These are phyloP conservation scores for Solea senegalensis DNA, from an alignment of 2,113 vertebrate genomes.

Conservation along the genomic window DNA sequence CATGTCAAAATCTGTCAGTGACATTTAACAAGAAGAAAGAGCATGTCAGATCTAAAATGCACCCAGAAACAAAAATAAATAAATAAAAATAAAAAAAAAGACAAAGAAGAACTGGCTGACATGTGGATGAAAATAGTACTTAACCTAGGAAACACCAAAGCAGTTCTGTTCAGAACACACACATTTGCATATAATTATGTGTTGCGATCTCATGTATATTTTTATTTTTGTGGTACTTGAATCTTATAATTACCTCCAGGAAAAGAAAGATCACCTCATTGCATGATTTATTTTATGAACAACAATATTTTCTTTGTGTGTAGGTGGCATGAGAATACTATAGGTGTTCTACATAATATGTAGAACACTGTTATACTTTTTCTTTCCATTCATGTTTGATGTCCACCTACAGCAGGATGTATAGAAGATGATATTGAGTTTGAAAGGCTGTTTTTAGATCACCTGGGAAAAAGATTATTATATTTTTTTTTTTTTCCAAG, in stretches of 20 bases:
- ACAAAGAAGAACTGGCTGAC: constrained; percentile 32
- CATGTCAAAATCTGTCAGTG: constrained; percentile 84
- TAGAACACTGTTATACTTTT: constrained; percentile 6
- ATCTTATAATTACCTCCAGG: constrained; percentile 6
- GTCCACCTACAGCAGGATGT: constrained; percentile 56
- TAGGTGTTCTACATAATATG: constrained; percentile 17
- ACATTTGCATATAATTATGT: not conserved
- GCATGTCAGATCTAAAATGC: constrained; percentile 73
- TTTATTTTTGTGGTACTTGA: not conserved
- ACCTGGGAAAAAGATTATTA: constrained; percentile 71
- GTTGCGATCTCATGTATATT: not conserved
- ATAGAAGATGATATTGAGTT: constrained; percentile 59
- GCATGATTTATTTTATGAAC: not conserved
- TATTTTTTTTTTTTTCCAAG: constrained; percentile 59
- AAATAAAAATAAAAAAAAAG: constrained; percentile 5
- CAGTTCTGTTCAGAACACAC: not conserved
- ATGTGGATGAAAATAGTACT: constrained; percentile 57
- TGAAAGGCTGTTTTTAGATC: constrained; percentile 70
- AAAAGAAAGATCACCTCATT: not conserved
- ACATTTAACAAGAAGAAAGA: constrained; percentile 84
- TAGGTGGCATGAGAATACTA: not conserved
- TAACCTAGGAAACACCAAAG: constrained; percentile 26
- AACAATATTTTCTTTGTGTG: not conserved
- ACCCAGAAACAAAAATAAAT: constrained; percentile 36
- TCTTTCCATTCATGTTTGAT: constrained; percentile 31